Evolutionary conservation across 2,113 vertebrate genomes (phyloP), one percentile per base, ranked within the genome.

Genomic region (Oncorhynchus keta): DNA sequence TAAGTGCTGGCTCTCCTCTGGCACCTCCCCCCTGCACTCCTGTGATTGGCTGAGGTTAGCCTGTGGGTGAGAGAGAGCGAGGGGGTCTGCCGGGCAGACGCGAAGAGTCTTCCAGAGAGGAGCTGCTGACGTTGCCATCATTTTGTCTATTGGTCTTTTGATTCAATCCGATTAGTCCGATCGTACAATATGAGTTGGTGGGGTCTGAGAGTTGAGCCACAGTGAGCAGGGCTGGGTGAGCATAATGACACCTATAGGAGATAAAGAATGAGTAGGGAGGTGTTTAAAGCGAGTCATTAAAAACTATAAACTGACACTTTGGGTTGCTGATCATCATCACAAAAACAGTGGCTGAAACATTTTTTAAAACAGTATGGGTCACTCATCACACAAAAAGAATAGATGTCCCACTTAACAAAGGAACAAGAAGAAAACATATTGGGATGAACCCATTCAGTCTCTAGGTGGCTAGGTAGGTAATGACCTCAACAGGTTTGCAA

Each of bases 1-100:
- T 94, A 94, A 94, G 91, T 92, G 93, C 92, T 93, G 92, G 89
- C 88, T 94, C 93, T 94, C 92, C 92, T 92, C 93, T 93, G 91
- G 92, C 93, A 93, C 94, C 94, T 93, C 94, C 94, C 93, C 94
- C 92, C 92, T 93, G 92, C 93, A 89, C 92, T 93, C 92, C 91
- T 94, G 92, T 91, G 93, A 94, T 94, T 94, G 94, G 94, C 92
- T 94, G 92, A 87, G 92, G 92, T 91, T 94, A 94, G 93, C 94
- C 94, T 93, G 94, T 94, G 94, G 93, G 94, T 92, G 94, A 94
- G 93, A 93, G 93, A 93, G 94, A 93, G 93, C 85, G 91, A 93
- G 92, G 93, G 91, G 94, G 93, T 94, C 93, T 93, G 91, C 93
- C 92, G 89, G 93, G 94, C 91, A 94, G 91, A 92, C 92, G 91